phyloP scores from a whole-genome alignment of 2,113 vertebrate species.

The Cranoglanis bouderius region DNA sequence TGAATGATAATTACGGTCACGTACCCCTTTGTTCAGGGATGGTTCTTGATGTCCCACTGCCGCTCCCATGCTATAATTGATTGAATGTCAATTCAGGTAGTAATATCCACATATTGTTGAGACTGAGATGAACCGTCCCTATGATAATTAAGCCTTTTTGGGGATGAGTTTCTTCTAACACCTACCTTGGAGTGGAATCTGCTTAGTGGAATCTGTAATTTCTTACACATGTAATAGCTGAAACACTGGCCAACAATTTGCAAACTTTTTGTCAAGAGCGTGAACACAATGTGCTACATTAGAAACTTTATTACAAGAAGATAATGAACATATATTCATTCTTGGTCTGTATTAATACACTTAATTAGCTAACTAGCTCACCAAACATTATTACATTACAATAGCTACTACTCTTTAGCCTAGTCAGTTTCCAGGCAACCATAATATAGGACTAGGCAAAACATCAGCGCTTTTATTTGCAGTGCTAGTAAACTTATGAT shows the following conservation, averaged over 20 bases:
- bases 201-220: no score
- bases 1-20: no score
- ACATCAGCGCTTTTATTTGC: not conserved
- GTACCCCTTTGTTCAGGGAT: no score
- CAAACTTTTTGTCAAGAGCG: not conserved
- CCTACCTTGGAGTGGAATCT: no score
- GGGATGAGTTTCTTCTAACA: no score
- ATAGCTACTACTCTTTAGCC: not conserved
- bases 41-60: no score
- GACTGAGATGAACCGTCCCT: no score
- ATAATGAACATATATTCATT: not conserved
- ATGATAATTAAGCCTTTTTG: no score
- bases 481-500: not conserved
- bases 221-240: not conserved
- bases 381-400: not conserved
- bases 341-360: not conserved
- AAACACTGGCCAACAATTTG: not conserved
- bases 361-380: not conserved
- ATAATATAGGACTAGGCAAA: not conserved
- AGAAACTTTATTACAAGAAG: not conserved
- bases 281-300: not conserved
- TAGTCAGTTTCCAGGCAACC: not conserved
- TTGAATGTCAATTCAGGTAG: no score
- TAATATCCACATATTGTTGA: no score
- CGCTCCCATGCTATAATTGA: no score